Percentiles rank a stretch among this genome's conserved stretches.
Conservation (phyloP, 2,888 invertebrate species). For the Gibbula magus region DNA sequence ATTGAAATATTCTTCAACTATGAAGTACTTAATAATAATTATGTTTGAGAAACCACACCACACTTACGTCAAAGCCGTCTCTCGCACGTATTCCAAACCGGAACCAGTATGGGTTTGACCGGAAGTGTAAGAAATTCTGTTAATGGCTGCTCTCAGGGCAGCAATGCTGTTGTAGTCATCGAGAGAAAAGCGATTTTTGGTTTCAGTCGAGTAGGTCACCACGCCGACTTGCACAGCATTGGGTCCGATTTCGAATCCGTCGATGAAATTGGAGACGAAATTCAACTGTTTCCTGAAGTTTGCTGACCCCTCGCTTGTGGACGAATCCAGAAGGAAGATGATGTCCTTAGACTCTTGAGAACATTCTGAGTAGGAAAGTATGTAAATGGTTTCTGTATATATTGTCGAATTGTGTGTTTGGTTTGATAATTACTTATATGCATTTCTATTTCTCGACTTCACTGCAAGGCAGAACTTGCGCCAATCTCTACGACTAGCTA, state of each 20-base stretch:
- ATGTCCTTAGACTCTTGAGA: conserved; percentile 35
- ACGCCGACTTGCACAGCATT: conserved; percentile 56
- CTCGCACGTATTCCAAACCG: conserved; percentile 9
- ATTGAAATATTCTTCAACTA: too few relatives aligned
- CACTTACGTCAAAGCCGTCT: neutral
- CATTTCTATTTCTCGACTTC: too few relatives aligned
- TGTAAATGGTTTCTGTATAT: neutral
- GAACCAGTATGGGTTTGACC: conserved; percentile 23
- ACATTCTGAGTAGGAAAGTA: conserved; percentile 17
- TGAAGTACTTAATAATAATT: too few relatives aligned
- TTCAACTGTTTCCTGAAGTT: conserved; percentile 61
- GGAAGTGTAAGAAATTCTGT: neutral
- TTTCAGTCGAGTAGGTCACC: conserved; percentile 47
- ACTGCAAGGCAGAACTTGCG: too few relatives aligned
- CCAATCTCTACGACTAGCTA: too few relatives aligned
- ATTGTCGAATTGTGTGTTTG: neutral
- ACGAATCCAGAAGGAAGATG: conserved; percentile 55
- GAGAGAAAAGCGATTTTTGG: conserved; percentile 49
- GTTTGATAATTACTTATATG: neutral
- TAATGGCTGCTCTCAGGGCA: neutral
- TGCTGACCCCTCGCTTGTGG: conserved; percentile 53
- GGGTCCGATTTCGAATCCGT: conserved; percentile 55
- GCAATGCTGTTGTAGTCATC: conserved; percentile 35
- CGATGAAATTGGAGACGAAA: conserved; percentile 58
- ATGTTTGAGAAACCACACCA: too few relatives aligned